Conservation (phyloP, 2,797 vertebrate genomes). For the Harpagifer antarcticus region DNA sequence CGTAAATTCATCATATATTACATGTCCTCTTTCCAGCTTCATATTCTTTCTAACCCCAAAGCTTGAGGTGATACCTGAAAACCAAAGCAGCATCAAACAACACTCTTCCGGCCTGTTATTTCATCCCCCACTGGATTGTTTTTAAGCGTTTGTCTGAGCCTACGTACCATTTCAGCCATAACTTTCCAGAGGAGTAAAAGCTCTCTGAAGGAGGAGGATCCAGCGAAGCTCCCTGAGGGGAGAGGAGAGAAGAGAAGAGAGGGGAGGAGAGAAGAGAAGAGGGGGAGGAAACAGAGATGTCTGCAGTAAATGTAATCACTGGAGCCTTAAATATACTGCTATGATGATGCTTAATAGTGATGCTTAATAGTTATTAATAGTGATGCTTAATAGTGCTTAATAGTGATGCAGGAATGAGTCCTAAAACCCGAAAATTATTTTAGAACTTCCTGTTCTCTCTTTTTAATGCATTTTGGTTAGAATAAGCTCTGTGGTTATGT, state of each 20-base stretch:
- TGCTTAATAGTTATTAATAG: slow-evolving; percentile 14
- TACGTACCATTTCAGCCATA: slow-evolving; percentile 73
- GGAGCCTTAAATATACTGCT: slow-evolving; percentile 21
- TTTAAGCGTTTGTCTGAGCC: slow-evolving; percentile 27
- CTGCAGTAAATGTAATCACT: slow-evolving; percentile 49
- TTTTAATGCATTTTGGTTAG: too few species aligned
- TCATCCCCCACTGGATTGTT: neutral
- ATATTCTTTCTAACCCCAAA: neutral
- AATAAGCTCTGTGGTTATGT: too few species aligned
- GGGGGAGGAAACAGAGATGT: slow-evolving; percentile 34
- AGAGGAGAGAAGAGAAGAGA: slow-evolving; percentile 28
- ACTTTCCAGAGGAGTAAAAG: slow-evolving; percentile 54
- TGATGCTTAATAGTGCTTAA: slow-evolving; percentile 5
- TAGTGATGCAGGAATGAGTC: too few species aligned
- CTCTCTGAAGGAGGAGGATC: slow-evolving; percentile 33
- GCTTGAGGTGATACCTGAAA: neutral
- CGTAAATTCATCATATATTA: too few species aligned
- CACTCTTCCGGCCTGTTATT: neutral
- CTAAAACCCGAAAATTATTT: too few species aligned
- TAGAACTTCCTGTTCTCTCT: too few species aligned
- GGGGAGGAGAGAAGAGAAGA: slow-evolving; percentile 24
- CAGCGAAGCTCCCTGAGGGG: slow-evolving; percentile 57
- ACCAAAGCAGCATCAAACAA: slow-evolving; percentile 4
- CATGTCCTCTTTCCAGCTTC: neutral
- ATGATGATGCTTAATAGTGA: neutral